These are phyloP conservation scores for Heliconius hewitsoni DNA, from an alignment of 1,140 invertebrate genomes.

Conservation along the genomic window DNA sequence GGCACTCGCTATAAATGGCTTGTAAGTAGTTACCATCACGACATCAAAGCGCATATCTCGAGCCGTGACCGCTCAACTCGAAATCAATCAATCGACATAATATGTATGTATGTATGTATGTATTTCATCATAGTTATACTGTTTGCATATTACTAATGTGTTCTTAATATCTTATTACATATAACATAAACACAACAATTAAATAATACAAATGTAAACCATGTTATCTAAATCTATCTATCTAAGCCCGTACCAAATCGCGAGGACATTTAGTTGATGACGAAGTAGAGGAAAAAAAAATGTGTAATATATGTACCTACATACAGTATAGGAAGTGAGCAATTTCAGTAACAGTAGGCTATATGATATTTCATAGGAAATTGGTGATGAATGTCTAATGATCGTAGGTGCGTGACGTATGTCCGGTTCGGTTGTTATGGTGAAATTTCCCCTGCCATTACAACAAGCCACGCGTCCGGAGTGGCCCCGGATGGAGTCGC, in stretches of 20 bases:
- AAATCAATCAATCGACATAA: slow-evolving; percentile 7
- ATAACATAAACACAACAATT: too few relatives aligned
- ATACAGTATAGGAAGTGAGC: slow-evolving; percentile 1
- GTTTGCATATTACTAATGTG: not conserved
- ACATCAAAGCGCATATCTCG: not conserved
- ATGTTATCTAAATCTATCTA: too few relatives aligned
- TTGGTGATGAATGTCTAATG: slow-evolving; percentile 54
- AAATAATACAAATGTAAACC: too few relatives aligned
- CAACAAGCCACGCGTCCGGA: slow-evolving; percentile 66
- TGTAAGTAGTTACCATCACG: slow-evolving; percentile 43
- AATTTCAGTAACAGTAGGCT: slow-evolving; percentile 18
- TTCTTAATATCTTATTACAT: too few relatives aligned
- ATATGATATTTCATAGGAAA: slow-evolving; percentile 34
- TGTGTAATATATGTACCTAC: not conserved
- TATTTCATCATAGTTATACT: not conserved
- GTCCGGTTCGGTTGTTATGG: slow-evolving; percentile 59
- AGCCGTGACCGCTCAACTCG: slow-evolving; percentile 4
- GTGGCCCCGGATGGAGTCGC: slow-evolving; percentile 66
- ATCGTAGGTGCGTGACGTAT: slow-evolving; percentile 69
- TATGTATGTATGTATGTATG: not conserved
- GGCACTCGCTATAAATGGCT: slow-evolving; percentile 75
- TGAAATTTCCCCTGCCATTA: slow-evolving; percentile 77
- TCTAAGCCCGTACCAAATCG: too few relatives aligned
- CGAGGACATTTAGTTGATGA: too few relatives aligned
- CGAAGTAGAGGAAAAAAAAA: too few relatives aligned